Evolutionary conservation across 2,113 vertebrate genomes (phyloP).

Genomic region (Ceuthmochares aereus): DNA sequence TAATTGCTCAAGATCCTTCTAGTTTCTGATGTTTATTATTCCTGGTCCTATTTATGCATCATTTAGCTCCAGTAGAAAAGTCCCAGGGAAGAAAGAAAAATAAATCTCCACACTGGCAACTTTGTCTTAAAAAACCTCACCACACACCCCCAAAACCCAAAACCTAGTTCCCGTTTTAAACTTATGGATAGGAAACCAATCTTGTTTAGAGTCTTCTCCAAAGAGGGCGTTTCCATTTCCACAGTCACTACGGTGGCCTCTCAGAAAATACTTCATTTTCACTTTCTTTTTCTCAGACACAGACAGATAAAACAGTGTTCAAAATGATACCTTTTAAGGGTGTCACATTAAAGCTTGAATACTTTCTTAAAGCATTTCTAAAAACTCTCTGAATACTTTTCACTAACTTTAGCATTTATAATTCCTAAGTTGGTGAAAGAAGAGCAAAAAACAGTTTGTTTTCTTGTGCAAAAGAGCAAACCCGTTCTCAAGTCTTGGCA

Average conservation of each 20-base stretch:
- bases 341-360: neutral
- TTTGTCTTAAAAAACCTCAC: neutral
- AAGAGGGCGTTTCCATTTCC: neutral
- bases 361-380: neutral
- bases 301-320: neutral
- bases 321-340: neutral
- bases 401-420: neutral
- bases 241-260: neutral
- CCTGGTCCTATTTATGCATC: neutral
- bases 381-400: neutral
- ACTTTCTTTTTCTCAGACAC: neutral
- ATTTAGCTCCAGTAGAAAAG: neutral
- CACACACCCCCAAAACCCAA: neutral
- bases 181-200: neutral
- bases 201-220: neutral
- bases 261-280: neutral
- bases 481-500: neutral
- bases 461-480: neutral
- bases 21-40: neutral
- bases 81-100: neutral
- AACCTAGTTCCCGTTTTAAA: neutral
- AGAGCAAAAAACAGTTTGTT: neutral
- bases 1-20: neutral
- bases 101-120: neutral
- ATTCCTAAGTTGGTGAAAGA: neutral